Base-by-base conservation (phyloP, 2,888 invertebrate species). In the Leistus spinibarbis region DNA sequence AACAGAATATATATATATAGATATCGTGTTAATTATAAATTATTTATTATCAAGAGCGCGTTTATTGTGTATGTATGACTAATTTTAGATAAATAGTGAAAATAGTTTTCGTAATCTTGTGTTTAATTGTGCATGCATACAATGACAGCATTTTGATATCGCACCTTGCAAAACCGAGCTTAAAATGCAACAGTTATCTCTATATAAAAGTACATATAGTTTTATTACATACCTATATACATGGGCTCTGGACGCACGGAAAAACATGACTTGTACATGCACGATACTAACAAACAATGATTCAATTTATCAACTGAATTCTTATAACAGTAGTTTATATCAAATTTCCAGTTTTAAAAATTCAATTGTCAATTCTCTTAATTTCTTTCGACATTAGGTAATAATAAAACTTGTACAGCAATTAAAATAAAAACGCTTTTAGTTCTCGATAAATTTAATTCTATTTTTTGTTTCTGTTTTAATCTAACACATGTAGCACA, bases 81-180 rank as follows among this genome's bases (percentile, higher is more conserved):
- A n/a, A n/a, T n/a, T n/a, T n/a, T n/a, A 40, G 24, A 7, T 3
- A 24, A 40, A 40, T 40, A 40, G 40, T 40, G 40, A 40, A 10
- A 40, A 40, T 40, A 40, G 10, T 40, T 40, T 40, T 4, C 40
- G 40, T 40, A 40, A 40, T 24, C 7, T 24, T 3, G 40, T 40
- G 40, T 40, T 40, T 1, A 23, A n/a, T 67, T 73, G 73, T 73
- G 73, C 73, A 73, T 73, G 73, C 67, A 67, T 71, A 67, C 60
- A 73, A 66, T 40, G 66, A 67, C 73, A 73, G 67, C 73, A 67
- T 73, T 67, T 67, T 69, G 53, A 27, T 66, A 72, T 72, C 72
- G 57, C 72, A 73, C 66, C 60, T 73, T 73, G 73, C 73, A 69
- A 69, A 60, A 75, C 75, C 69, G 75, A 75, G 69, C 75, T 75